Evolutionary conservation across 2,797 vertebrate species (phyloP), one percentile per base, ranked within the genome.

Genomic region (Pseudocheirus occidentalis): DNA sequence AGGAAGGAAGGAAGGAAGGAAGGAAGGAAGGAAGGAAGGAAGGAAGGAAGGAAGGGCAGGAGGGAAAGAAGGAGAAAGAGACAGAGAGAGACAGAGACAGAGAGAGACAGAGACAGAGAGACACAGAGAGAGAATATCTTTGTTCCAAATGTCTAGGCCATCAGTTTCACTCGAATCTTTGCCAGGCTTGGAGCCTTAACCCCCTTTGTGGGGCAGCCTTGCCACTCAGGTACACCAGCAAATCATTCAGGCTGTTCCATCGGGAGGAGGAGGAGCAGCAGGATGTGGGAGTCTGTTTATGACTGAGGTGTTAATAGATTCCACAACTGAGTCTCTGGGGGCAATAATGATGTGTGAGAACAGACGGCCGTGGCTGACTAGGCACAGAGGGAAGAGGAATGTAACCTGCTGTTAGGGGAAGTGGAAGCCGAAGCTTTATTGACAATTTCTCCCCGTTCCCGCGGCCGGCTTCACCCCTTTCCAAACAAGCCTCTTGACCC

Each of bases 21-120:
- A n/a, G 27, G 29, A 18, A 0, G 12, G 55, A 13, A n/a, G 9
- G 16, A 21, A 13, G 9, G 1, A 5, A 0, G 10, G 5, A 27
- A 34, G 11, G 5, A 27, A 31, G 12, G 18, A 1, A 34, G 28
- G 10, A 0, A 73, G n/a, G 16, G 16, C 40, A 0, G 46, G 5
- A 53, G 24, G 5, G 4, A 58, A 29, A 11, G 24, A 53, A 31
- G 31, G 93, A 27, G 31, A 31, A 3, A 29, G 53, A n/a, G 13
- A 52, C 1, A n/a, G 89, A 87, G 40, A 34, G 7, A 59, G 0
- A 59, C 18, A 34, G 57, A 34, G 11, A 62, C 3, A 34, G 29
- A 34, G 21, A 34, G 59, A 31, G 62, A 14, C 0, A 66, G 28
- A 29, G 28, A 12, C 28, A 31, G 10, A 31, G 58, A 13, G 10